These are phyloP conservation scores for Zosterops pallidus DNA, from an alignment of 2,113 vertebrate genomes.

Conservation along the genomic window DNA sequence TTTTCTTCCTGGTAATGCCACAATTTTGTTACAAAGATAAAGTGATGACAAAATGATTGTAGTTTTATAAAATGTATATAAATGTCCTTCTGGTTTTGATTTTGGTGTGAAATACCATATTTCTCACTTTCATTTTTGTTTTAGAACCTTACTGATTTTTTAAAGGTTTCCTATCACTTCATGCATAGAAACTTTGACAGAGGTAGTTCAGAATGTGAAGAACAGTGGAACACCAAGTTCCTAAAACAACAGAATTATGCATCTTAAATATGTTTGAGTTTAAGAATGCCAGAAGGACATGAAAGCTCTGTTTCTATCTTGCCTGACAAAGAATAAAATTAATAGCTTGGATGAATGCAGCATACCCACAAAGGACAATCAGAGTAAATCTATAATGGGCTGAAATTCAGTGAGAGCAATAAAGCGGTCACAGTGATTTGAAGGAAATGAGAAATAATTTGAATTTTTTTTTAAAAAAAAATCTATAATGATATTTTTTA, in stretches of 20 bases:
- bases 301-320: neutral
- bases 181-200: neutral
- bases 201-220: neutral
- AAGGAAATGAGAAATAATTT: neutral
- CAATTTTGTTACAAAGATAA: neutral
- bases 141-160: neutral
- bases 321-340: neutral
- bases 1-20: neutral
- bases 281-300: neutral
- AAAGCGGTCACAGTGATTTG: neutral
- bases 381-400: neutral
- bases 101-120: neutral
- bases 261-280: conserved; percentile 24
- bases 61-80: neutral
- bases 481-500: neutral
- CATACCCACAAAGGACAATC: neutral
- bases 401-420: neutral
- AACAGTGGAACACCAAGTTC: neutral
- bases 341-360: neutral
- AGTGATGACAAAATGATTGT: neutral
- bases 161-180: neutral
- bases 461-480: neutral
- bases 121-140: neutral
- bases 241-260: conserved; percentile 16
- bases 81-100: neutral